Conservation (phyloP, 2,888 invertebrate species). For the Drosophila barbarae region DNA sequence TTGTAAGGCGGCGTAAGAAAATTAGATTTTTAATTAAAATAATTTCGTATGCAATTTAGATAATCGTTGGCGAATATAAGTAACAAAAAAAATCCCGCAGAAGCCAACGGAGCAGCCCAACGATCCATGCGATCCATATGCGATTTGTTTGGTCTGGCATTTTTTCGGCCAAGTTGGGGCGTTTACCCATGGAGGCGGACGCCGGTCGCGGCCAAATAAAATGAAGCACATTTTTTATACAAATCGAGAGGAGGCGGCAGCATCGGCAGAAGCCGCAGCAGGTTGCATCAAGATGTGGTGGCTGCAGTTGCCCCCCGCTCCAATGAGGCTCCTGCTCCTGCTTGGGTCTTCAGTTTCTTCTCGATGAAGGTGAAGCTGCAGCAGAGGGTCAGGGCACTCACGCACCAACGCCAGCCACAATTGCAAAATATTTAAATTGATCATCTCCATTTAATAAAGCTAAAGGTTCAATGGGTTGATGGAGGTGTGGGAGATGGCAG, state of each 20-base stretch:
- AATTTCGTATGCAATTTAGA: constrained; percentile 80
- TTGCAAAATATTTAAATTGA: constrained; percentile 78
- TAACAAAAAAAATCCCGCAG: constrained; percentile 17
- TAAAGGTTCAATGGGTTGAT: constrained; percentile 38
- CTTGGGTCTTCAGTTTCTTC: constrained; percentile 1
- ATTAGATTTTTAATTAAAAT: constrained; percentile 80
- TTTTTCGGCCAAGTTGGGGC: constrained; percentile 69
- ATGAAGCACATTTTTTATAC: constrained; percentile 77
- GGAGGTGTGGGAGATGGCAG: constrained; percentile 1
- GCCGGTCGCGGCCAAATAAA: constrained; percentile 74
- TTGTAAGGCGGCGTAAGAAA: constrained; percentile 60
- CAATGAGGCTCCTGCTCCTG: constrained; percentile 18
- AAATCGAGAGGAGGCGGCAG: constrained; percentile 50
- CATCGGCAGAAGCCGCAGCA: constrained; percentile 25
- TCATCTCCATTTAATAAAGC: constrained; percentile 79
- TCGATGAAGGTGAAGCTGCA: constrained; percentile 2
- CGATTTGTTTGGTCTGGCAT: constrained; percentile 69
- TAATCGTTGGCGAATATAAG: constrained; percentile 76
- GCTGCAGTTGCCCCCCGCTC: constrained; percentile 36
- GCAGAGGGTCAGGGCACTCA: constrained; percentile 42
- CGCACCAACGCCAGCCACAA: constrained; percentile 38
- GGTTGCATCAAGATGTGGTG: constrained; percentile 66
- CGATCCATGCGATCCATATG: constrained; percentile 66
- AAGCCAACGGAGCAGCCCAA: constrained; percentile 12
- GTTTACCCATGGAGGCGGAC: constrained; percentile 72